Base-by-base conservation (phyloP, 1,140 invertebrate species). In the Campoletis sonorensis region DNA sequence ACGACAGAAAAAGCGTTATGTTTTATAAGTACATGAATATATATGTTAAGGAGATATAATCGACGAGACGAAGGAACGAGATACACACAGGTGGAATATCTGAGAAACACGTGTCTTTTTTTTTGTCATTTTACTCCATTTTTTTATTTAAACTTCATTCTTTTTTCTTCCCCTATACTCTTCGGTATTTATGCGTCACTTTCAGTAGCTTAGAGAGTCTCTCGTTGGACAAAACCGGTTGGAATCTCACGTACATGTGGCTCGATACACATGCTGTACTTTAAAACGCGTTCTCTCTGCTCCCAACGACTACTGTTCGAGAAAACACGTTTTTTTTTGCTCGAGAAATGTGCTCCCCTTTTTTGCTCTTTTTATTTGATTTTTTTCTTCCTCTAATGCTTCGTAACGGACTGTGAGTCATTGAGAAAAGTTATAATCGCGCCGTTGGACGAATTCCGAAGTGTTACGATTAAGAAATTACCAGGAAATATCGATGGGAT, bases 161-260 rank as follows among this genome's bases (percentile, higher is more conserved):
- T n/a, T n/a, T 15, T 40, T 71, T 21, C 13, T 64, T 64, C 4
- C 21, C 18, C 21, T 26, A 13, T 26, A 27, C 54, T 79, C 21
- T n/a, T 21, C 11, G 26, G 79, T 80, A 80, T 80, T 72, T 73
- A 80, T 80, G 79, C 64, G 71, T 80, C 79, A 80, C 79, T 70
- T 80, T 73, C 71, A 73, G 71, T 73, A 40, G 71, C 40, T 49
- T 49, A 49, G 40, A 26, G 18, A 79, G 11, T 16, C 79, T 58
- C 68, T 72, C 78, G 58, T 18, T 23, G 49, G 45, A 40, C 37
- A 58, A 68, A 80, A 80, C 79, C 79, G 79, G 79, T 80, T 80
- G 79, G 33, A n/a, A 37, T 61, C 76, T 13, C 72, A 26, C 61
- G 45, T 26, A 79, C 58, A 40, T 51, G 26, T 33, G 18, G 73